A percentile compares a stretch with the other conserved stretches of the same genome.
phyloP scores from a whole-genome alignment of 1,140 invertebrate genomes.

The Gryllus bimaculatus region DNA sequence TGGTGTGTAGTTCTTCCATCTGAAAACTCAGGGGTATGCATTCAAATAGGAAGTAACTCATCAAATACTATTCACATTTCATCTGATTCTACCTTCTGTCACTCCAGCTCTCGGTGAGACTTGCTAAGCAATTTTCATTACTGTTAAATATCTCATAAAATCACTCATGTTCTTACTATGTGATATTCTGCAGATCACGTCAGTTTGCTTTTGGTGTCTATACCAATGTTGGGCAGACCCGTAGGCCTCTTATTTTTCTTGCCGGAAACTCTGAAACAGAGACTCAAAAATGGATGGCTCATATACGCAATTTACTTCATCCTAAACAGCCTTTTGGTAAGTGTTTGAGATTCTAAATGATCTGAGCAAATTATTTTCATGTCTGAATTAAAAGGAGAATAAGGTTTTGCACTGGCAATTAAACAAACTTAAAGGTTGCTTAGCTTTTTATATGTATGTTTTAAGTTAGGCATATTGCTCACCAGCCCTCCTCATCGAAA shows the following conservation, averaged over 20 bases:
- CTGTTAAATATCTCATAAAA: neutral
- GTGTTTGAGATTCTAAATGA: neutral
- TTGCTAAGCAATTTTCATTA: conserved; percentile 28
- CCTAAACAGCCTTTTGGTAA: neutral
- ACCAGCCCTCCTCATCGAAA: too few relatives aligned
- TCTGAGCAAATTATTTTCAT: too few relatives aligned
- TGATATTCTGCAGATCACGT: conserved; percentile 32
- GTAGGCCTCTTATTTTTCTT: conserved; percentile 41
- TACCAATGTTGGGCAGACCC: conserved; percentile 30
- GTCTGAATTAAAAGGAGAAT: too few relatives aligned
- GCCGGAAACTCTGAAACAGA: conserved; percentile 42
- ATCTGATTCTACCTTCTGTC: conserved; percentile 35
- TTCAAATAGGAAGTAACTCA: conserved; percentile 32
- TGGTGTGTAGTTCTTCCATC: conserved; percentile 34
- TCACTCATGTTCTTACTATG: neutral
- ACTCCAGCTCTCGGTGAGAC: conserved; percentile 36
- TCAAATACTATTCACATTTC: conserved; percentile 28
- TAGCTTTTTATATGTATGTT: too few relatives aligned
- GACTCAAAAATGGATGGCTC: conserved; percentile 44
- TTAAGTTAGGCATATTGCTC: too few relatives aligned
- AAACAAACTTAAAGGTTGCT: too few relatives aligned
- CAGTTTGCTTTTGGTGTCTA: conserved; percentile 46
- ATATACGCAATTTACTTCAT: conserved; percentile 37
- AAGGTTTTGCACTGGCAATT: too few relatives aligned
- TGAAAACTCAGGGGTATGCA: conserved; percentile 27